These are phyloP conservation scores for Conus ventricosus DNA, from an alignment of 1,140 invertebrate species.

Conservation along the genomic window DNA sequence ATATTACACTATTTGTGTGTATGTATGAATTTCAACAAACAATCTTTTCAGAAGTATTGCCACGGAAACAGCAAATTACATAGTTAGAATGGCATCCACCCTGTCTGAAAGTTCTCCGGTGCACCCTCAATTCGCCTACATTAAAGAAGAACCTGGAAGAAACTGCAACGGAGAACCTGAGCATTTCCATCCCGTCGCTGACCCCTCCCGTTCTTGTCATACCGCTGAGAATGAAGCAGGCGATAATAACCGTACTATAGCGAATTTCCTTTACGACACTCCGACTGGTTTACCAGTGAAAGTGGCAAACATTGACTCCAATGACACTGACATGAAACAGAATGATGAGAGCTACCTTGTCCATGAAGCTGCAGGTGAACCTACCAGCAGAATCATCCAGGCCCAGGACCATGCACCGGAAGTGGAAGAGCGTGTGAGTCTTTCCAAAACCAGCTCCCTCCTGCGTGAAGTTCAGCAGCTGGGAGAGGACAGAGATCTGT, in stretches of 20 bases:
- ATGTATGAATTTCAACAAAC: too few relatives aligned
- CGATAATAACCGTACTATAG: neutral
- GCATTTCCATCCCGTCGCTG: neutral
- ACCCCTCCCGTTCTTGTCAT: neutral
- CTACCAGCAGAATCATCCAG: neutral
- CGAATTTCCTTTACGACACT: neutral
- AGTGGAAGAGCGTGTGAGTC: neutral
- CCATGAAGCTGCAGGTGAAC: neutral
- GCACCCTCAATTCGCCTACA: neutral
- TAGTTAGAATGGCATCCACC: neutral
- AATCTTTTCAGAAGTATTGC: neutral
- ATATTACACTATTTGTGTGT: too few relatives aligned
- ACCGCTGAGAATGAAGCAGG: neutral
- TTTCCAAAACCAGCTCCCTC: conserved; percentile 11
- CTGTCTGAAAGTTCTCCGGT: neutral
- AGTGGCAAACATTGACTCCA: neutral
- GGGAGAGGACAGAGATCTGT: neutral
- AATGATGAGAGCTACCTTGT: neutral
- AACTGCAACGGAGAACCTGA: neutral
- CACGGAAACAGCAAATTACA: neutral
- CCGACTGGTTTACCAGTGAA: neutral
- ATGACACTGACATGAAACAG: neutral
- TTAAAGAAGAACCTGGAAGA: conserved; percentile 3
- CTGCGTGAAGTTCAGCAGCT: conserved; percentile 9
- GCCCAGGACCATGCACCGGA: neutral